Evolutionary conservation across 2,113 vertebrate genomes (phyloP).

Genomic region (Arenaria interpres): DNA sequence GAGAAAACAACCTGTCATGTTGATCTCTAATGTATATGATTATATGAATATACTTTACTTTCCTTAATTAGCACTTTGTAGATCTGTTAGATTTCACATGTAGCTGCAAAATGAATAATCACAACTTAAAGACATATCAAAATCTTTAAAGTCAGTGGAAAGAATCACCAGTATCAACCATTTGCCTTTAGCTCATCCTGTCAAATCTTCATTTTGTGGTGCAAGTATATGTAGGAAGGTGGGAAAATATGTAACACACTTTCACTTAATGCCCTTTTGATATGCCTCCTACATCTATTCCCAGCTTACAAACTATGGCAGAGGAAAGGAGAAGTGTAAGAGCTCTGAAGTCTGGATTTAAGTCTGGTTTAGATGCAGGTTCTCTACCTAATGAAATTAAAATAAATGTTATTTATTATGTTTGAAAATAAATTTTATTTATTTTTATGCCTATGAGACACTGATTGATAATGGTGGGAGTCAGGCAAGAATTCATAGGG

Average conservation of each 20-base stretch:
- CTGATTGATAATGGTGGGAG: not conserved
- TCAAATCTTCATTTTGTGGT: not conserved
- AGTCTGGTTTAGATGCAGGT: not conserved
- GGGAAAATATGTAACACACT: not conserved
- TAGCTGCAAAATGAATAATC: conserved; percentile 9
- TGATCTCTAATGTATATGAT: conserved; percentile 24
- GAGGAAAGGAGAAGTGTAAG: not conserved
- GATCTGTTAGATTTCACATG: not conserved
- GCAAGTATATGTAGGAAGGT: not conserved
- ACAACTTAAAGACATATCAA: not conserved
- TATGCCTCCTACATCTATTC: conserved; percentile 18
- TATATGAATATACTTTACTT: conserved; percentile 1
- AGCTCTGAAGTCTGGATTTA: not conserved
- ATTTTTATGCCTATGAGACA: not conserved
- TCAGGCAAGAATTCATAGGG: not conserved
- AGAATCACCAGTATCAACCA: not conserved
- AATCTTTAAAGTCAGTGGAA: not conserved
- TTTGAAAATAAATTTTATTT: not conserved
- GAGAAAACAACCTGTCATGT: conserved; percentile 31
- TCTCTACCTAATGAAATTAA: not conserved
- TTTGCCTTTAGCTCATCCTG: not conserved
- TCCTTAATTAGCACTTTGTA: conserved; percentile 4
- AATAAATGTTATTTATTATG: not conserved
- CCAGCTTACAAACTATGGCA: not conserved
- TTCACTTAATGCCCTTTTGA: conserved; percentile 28